Evolutionary conservation across 30 jellyfish, hydroid and myxozoan species (phyloP).

Genomic region (Catostylus mosaicus): DNA sequence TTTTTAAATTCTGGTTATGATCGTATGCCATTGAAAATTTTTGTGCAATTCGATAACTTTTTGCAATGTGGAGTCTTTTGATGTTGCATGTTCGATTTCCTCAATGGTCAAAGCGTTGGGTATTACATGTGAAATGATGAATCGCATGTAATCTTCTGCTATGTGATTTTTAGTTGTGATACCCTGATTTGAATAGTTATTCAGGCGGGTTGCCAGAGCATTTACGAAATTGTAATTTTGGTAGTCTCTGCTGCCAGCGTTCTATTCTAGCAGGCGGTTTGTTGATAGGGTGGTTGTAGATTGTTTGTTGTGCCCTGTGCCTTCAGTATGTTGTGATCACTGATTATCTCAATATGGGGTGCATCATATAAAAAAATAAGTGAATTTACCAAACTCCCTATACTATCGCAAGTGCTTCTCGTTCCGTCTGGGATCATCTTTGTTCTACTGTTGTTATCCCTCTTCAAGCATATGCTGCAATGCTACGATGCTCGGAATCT

Average conservation of each 20-base stretch:
- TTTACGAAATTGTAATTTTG: not conserved
- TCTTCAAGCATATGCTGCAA: constrained; percentile 39
- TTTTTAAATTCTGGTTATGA: constrained; percentile 5
- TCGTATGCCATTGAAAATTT: constrained; percentile 17
- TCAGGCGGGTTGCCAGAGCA: not conserved
- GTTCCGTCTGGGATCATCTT: constrained; percentile 33
- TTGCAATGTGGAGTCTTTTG: constrained; percentile 32
- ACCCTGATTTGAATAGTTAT: not conserved
- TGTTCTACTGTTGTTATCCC: constrained; percentile 37
- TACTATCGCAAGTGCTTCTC: constrained; percentile 38
- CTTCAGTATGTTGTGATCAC: constrained; percentile 29
- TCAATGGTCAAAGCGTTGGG: constrained; percentile 20
- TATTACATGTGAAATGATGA: not conserved
- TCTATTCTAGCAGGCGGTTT: constrained; percentile 5
- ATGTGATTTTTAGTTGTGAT: not conserved
- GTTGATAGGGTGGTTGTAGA: constrained; percentile 3
- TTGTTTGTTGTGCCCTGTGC: too few species aligned
- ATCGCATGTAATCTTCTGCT: constrained; percentile 7
- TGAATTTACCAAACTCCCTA: constrained; percentile 32
- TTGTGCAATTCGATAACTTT: constrained; percentile 17
- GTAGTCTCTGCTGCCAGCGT: not conserved
- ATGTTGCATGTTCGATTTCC: constrained; percentile 19
- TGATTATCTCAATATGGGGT: constrained; percentile 10
- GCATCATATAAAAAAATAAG: constrained; percentile 35
- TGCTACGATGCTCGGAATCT: constrained; percentile 37